Evolutionary conservation across 2,888 invertebrate genomes (phyloP).

Genomic region (Leptopilina drosophilae): DNA sequence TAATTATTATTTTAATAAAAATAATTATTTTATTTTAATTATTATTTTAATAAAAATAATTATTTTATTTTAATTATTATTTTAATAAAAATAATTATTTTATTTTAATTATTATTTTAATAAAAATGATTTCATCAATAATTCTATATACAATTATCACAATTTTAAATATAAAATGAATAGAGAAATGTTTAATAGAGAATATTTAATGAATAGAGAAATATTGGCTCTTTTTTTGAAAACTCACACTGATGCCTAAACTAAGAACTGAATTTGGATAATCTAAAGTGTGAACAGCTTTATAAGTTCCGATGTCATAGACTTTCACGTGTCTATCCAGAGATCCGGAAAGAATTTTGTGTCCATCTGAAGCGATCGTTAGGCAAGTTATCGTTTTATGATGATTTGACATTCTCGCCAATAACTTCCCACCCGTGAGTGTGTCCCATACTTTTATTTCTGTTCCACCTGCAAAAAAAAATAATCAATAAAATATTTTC

Average conservation of each 20-base stretch:
- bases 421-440: constrained; percentile 89
- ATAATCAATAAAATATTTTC: background rate
- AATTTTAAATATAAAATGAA: no score
- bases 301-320: constrained; percentile 91
- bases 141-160: no score
- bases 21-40: no score
- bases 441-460: constrained; percentile 96
- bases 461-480: constrained; percentile 82
- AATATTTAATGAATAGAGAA: no score
- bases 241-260: constrained; percentile 83
- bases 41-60: no score
- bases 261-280: constrained; percentile 95
- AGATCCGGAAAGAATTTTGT: constrained; percentile 91
- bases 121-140: background rate
- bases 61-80: no score
- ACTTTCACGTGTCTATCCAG: constrained; percentile 96
- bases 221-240: no score
- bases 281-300: constrained; percentile 91
- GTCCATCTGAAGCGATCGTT: constrained; percentile 88
- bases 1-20: no score
- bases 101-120: no score
- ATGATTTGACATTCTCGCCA: constrained; percentile 92
- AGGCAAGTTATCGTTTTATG: constrained; percentile 97
- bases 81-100: no score
- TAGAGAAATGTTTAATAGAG: no score